These are phyloP conservation scores for Eulemur rufifrons DNA, from an alignment of 2,113 vertebrate species.

Conservation along the genomic window DNA sequence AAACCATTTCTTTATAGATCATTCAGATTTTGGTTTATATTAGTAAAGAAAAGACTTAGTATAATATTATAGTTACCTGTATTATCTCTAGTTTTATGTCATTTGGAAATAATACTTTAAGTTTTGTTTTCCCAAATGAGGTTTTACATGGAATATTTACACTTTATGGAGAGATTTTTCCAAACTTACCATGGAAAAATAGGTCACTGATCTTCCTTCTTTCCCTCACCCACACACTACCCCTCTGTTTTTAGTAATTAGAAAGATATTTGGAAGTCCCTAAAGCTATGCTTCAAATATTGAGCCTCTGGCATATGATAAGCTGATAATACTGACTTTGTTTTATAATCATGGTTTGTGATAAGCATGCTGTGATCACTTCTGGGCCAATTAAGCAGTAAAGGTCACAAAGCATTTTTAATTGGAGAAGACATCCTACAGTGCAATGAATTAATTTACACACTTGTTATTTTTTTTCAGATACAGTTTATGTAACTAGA, in stretches of 20 bases:
- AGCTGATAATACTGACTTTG: conserved; percentile 30
- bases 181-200: conserved; percentile 43
- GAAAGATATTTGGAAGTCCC: conserved; percentile 7
- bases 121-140: conserved; percentile 22
- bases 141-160: conserved; percentile 51
- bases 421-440: conserved; percentile 27
- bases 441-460: conserved; percentile 63
- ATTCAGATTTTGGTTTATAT: conserved; percentile 44
- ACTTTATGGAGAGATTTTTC: conserved; percentile 48
- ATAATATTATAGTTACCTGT: conserved; percentile 28
- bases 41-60: conserved; percentile 44
- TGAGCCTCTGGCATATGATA: background rate
- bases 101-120: conserved; percentile 51
- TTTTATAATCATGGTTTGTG: conserved; percentile 45
- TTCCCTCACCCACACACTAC: background rate
- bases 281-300: background rate
- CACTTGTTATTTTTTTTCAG: conserved; percentile 81
- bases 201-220: conserved; percentile 19
- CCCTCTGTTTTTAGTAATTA: conserved; percentile 44
- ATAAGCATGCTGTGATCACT: conserved; percentile 41
- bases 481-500: conserved; percentile 97
- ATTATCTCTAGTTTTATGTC: conserved; percentile 55
- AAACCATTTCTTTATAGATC: conserved; percentile 1
- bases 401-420: conserved; percentile 36
- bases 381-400: conserved; percentile 32